Conservation (phyloP, 2,113 vertebrate genomes). For the Pseudorhombus dupliciocellatus region DNA sequence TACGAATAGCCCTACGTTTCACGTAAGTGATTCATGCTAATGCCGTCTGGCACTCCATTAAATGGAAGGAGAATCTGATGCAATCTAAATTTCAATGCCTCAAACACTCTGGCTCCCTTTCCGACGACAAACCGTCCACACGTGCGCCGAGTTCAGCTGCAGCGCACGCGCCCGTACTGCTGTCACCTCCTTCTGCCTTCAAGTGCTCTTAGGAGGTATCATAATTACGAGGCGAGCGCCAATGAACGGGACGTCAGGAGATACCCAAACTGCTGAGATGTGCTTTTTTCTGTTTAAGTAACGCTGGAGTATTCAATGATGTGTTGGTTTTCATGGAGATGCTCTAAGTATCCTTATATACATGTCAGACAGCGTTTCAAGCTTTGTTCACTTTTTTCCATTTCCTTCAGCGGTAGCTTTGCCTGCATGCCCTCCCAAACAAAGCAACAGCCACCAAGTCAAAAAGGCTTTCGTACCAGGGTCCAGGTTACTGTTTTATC, state of each 20-base stretch:
- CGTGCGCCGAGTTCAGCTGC: conserved; percentile 39
- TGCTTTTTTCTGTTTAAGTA: background rate
- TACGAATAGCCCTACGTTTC: conserved; percentile 67
- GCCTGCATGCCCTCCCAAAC: conserved; percentile 10
- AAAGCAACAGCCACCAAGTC: conserved; percentile 16
- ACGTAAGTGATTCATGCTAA: conserved; percentile 69
- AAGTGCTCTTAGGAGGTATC: conserved; percentile 21
- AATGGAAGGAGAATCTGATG: conserved; percentile 68
- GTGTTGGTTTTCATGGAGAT: background rate
- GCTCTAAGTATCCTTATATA: background rate
- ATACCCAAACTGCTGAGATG: conserved; percentile 3
- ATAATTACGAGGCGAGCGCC: conserved; percentile 19
- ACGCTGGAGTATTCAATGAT: background rate
- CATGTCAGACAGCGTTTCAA: background rate
- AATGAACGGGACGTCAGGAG: background rate
- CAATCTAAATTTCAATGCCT: conserved; percentile 68
- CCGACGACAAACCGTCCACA: conserved; percentile 56
- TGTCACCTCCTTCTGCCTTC: conserved; percentile 39
- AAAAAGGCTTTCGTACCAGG: conserved; percentile 2
- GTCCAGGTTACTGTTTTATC: conserved; percentile 19
- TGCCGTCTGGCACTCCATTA: conserved; percentile 66
- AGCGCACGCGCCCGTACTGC: conserved; percentile 45
- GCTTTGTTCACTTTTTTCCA: background rate
- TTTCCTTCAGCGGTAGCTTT: conserved; percentile 23
- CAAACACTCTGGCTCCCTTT: conserved; percentile 51